A percentile compares a stretch with the other conserved stretches of the same genome.
These are phyloP conservation scores for Onychorhynchus coronatus DNA, from an alignment of 2,113 vertebrate genomes.

Conservation along the genomic window DNA sequence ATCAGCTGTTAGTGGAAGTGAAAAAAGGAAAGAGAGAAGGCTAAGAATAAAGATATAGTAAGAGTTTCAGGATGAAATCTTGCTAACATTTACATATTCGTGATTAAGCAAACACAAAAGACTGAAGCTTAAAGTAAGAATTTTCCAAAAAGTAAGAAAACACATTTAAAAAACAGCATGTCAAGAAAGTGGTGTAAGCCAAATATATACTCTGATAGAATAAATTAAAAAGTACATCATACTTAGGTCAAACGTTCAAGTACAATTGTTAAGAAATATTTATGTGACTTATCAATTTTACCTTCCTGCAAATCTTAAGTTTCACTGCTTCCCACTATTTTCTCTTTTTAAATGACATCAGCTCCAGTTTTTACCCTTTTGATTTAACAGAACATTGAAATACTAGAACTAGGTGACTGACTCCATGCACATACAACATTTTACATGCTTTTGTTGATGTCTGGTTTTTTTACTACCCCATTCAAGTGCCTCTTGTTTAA, in stretches of 20 bases:
- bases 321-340: not conserved
- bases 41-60: slow-evolving; percentile 76
- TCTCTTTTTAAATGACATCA: not conserved
- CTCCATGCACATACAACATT: not conserved
- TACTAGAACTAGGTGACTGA: not conserved
- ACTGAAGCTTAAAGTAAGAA: not conserved
- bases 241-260: not conserved
- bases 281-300: not conserved
- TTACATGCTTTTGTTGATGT: not conserved
- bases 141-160: slow-evolving; percentile 17
- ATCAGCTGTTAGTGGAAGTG: slow-evolving; percentile 89
- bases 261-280: not conserved
- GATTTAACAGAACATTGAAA: not conserved
- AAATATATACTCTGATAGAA: not conserved
- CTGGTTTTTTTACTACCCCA: not conserved
- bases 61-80: slow-evolving; percentile 73
- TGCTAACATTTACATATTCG: slow-evolving; percentile 30
- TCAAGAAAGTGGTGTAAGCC: not conserved
- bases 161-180: slow-evolving; percentile 30
- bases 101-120: slow-evolving; percentile 31
- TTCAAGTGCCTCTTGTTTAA: not conserved
- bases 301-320: not conserved
- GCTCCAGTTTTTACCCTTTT: not conserved
- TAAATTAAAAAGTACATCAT: not conserved
- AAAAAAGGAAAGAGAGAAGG: slow-evolving; percentile 82